Evolutionary conservation across 92 coral and sea anemone genomes (phyloP).

Genomic region (Paragorgia papillata): DNA sequence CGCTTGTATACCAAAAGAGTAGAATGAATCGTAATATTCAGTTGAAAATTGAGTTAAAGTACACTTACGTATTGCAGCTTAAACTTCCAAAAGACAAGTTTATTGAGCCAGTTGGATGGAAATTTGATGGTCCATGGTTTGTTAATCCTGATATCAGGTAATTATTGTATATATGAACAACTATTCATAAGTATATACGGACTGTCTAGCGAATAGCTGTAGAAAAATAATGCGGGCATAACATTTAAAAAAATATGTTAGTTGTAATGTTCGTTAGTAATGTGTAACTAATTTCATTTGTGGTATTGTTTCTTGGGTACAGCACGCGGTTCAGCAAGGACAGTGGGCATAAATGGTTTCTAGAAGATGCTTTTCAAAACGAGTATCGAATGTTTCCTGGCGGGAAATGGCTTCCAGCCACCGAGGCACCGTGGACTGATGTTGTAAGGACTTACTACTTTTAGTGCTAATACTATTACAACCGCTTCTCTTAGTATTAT

Average conservation of each 20-base stretch:
- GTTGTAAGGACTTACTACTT: slow-evolving; percentile 56
- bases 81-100: slow-evolving; percentile 79
- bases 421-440: slow-evolving; percentile 77
- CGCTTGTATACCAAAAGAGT: too few relatives aligned
- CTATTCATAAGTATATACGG: not conserved
- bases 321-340: slow-evolving; percentile 77
- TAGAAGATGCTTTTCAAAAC: slow-evolving; percentile 88
- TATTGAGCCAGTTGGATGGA: slow-evolving; percentile 76
- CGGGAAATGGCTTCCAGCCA: slow-evolving; percentile 67
- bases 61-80: too few relatives aligned
- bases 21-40: too few relatives aligned
- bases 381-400: slow-evolving; percentile 77
- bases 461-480: too few relatives aligned
- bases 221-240: too few relatives aligned
- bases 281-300: not conserved
- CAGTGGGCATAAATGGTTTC: slow-evolving; percentile 76
- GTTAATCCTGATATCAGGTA: slow-evolving; percentile 83
- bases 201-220: too few relatives aligned
- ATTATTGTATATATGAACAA: not conserved
- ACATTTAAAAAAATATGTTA: too few relatives aligned
- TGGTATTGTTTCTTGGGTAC: not conserved
- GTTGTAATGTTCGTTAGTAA: not conserved
- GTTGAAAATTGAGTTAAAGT: too few relatives aligned
- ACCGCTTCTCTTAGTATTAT: too few relatives aligned
- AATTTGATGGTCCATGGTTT: slow-evolving; percentile 81